Percentiles rank a stretch among this genome's conserved stretches.
Conservation (phyloP, 2,797 vertebrate genomes). For the Sciaenops ocellatus region DNA sequence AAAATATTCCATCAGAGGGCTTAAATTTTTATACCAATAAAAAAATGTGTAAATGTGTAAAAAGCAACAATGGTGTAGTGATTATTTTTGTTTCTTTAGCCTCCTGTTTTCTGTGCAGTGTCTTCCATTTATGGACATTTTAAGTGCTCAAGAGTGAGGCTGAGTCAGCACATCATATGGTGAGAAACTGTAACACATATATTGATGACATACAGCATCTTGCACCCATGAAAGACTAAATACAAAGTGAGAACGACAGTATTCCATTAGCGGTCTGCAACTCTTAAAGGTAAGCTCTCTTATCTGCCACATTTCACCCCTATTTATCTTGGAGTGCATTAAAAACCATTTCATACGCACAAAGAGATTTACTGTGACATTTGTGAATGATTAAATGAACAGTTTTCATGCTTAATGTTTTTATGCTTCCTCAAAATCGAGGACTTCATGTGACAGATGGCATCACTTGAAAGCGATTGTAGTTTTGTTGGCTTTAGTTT, state of each 20-base stretch:
- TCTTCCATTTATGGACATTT: not conserved
- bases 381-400: not conserved
- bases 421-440: not conserved
- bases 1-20: constrained; percentile 8
- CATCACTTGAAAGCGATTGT: not conserved
- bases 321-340: not conserved
- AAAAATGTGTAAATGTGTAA: constrained; percentile 23
- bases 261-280: constrained; percentile 1
- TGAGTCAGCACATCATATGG: constrained; percentile 33
- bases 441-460: not conserved
- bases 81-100: not conserved
- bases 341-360: not conserved
- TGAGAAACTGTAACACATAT: constrained; percentile 33
- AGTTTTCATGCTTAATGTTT: not conserved
- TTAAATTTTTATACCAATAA: constrained; percentile 58
- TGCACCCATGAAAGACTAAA: constrained; percentile 17
- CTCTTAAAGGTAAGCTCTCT: constrained; percentile 30
- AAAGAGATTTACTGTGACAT: constrained; percentile 17
- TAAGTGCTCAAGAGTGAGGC: not conserved
- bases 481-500: not conserved
- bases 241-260: not conserved
- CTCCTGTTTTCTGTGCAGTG: not conserved
- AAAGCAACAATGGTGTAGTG: not conserved
- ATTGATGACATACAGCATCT: constrained; percentile 27
- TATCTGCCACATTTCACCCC: constrained; percentile 5